Evolutionary conservation across 2,113 vertebrate species (phyloP), one percentile per base, ranked within the genome.

Genomic region (Lycaon pictus): DNA sequence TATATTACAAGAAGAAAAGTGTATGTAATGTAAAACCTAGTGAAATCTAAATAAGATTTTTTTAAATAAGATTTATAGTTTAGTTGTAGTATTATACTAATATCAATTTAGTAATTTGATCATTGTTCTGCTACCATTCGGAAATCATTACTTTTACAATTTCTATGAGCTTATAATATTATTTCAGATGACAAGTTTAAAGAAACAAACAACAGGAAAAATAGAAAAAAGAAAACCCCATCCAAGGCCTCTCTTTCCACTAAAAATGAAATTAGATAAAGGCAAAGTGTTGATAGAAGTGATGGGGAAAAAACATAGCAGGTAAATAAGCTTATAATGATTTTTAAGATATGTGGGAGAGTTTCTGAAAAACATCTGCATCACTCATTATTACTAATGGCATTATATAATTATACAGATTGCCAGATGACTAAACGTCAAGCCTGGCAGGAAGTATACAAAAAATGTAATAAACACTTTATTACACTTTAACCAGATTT

Each of bases 361-460:
- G 35, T 82, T 82, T 63, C 48, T 74, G 48, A 48, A 92, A 95
- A 92, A 74, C 48, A 88, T 43, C 2, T 92, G 15, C 27, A 71
- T 55, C 63, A 15, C 10, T 79, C 3, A 5, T 71, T 55, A 65
- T 82, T 81, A 74, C 67, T 92, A 88, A 92, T 29, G 8, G n/a
- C 27, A 82, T 51, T 56, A 74, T 23, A 72, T 35, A 96, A 88
- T 16, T 90, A 88, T 23, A 92, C n/a, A 88, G n/a, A 81, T 37
- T 55, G 43, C 43, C 74, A 35, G 27, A 74, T 81, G 56, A 87
- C n/a, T 86, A 69, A 71, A 72, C 48, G 88, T 74, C 29, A 12
- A 82, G 88, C 74, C 76, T 87, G 65, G 29, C 51, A 88, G 53
- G 51, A 93, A 88, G 69, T 51, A 76, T 77, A 93, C 17, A 93